phyloP scores from a whole-genome alignment of 2,113 vertebrate species.

The Chrysemys picta region DNA sequence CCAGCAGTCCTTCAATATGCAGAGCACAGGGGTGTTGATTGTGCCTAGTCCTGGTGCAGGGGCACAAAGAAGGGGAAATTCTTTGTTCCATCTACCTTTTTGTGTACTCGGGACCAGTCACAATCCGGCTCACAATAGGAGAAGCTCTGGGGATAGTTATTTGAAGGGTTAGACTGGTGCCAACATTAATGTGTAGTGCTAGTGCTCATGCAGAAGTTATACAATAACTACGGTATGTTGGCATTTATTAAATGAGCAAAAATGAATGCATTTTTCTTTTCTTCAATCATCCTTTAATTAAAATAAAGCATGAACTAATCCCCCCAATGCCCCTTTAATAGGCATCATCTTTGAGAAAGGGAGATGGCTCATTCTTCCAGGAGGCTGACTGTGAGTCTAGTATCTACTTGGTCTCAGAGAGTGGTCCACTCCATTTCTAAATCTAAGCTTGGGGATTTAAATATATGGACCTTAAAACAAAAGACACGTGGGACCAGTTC shows the following conservation, averaged over 20 bases:
- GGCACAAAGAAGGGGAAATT: neutral
- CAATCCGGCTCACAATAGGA: neutral
- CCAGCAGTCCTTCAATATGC: neutral
- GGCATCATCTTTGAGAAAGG: neutral
- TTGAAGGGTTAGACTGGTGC: neutral
- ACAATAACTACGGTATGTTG: fast-evolving
- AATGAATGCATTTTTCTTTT: constrained; percentile 6
- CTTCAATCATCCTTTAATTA: constrained; percentile 29
- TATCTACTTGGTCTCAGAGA: neutral
- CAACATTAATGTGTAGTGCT: neutral
- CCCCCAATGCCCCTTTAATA: constrained; percentile 11
- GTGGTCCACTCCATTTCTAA: fast-evolving
- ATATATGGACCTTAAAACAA: neutral
- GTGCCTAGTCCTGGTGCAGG: fast-evolving
- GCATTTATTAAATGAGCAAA: constrained; percentile 33
- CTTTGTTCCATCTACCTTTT: too few species aligned
- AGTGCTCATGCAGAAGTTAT: constrained; percentile 4
- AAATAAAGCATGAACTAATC: constrained; percentile 27
- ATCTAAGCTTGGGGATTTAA: fast-evolving
- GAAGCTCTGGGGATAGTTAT: neutral
- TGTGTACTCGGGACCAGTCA: neutral
- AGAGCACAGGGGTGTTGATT: neutral
- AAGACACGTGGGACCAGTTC: neutral
- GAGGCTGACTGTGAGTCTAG: neutral
- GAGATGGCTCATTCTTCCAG: constrained; percentile 6